Percentiles rank a stretch among this genome's conserved stretches.
Evolutionary conservation across 2,797 vertebrate species (phyloP).

Genomic region (Mergus octosetaceus): DNA sequence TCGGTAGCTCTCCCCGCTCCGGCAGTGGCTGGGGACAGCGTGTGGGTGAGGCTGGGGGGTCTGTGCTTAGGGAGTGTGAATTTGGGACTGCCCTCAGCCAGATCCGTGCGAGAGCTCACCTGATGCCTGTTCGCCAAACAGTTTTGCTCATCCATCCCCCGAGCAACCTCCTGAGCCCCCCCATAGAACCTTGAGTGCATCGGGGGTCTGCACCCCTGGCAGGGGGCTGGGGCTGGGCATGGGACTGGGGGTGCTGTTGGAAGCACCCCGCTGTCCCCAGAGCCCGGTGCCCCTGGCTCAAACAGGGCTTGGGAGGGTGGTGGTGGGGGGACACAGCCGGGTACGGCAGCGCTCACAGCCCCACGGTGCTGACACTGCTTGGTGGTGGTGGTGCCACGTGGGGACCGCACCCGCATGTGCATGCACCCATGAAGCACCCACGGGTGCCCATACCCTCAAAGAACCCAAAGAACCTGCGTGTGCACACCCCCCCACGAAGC

Average conservation of each 20-base stretch:
- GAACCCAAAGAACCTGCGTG: neutral
- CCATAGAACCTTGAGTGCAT: accelerated
- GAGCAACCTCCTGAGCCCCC: accelerated
- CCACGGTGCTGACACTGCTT: accelerated
- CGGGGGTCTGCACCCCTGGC: accelerated
- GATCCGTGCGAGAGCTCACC: accelerated
- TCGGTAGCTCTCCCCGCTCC: neutral
- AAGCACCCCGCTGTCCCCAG: neutral
- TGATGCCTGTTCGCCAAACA: accelerated
- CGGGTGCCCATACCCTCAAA: neutral
- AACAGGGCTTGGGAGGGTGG: accelerated
- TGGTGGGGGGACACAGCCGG: accelerated
- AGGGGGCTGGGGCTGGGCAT: neutral
- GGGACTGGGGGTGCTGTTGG: neutral
- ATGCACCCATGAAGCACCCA: neutral
- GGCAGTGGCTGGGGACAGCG: neutral
- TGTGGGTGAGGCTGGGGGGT: accelerated
- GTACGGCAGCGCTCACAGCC: accelerated
- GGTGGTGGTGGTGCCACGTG: neutral
- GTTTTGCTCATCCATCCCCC: neutral
- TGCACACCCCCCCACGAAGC: neutral
- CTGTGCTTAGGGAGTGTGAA: neutral
- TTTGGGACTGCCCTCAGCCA: neutral
- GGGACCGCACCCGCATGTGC: neutral
- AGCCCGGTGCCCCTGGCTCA: neutral